Conservation (phyloP, 2,797 vertebrate species). For the Urocyon cinereoargenteus region DNA sequence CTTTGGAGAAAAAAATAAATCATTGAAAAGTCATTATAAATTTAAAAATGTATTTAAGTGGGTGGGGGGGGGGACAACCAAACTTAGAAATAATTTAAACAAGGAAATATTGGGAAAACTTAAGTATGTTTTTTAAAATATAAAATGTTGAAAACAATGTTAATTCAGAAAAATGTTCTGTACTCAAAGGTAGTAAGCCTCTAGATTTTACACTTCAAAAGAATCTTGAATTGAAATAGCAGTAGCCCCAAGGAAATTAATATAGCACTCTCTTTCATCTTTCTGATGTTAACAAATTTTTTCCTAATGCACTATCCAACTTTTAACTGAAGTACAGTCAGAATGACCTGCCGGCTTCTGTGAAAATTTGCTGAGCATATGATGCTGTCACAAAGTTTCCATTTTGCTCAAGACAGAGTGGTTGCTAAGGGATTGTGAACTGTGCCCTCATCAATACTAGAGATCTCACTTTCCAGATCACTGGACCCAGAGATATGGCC, state of each 20-base stretch:
- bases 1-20: slow-evolving; percentile 52
- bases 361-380: slow-evolving; percentile 53
- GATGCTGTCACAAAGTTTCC: slow-evolving; percentile 45
- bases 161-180: slow-evolving; percentile 60
- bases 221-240: slow-evolving; percentile 1
- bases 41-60: slow-evolving; percentile 33
- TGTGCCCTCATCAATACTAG: not conserved
- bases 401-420: slow-evolving; percentile 12
- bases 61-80: not conserved
- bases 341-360: not conserved
- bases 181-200: slow-evolving; percentile 49
- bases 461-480: not conserved
- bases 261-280: slow-evolving; percentile 68
- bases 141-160: slow-evolving; percentile 46
- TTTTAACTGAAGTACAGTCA: slow-evolving; percentile 60
- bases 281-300: slow-evolving; percentile 52
- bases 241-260: slow-evolving; percentile 60
- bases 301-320: slow-evolving; percentile 35
- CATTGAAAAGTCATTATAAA: slow-evolving; percentile 5
- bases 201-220: slow-evolving; percentile 57
- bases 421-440: slow-evolving; percentile 12
- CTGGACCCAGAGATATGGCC: not conserved
- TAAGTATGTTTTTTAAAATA: not conserved
- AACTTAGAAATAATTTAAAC: slow-evolving; percentile 22
- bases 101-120: not conserved